Percentiles rank a stretch among this genome's conserved stretches.
phyloP scores from a whole-genome alignment of 1,140 invertebrate genomes.

The Cylas formicarius region DNA sequence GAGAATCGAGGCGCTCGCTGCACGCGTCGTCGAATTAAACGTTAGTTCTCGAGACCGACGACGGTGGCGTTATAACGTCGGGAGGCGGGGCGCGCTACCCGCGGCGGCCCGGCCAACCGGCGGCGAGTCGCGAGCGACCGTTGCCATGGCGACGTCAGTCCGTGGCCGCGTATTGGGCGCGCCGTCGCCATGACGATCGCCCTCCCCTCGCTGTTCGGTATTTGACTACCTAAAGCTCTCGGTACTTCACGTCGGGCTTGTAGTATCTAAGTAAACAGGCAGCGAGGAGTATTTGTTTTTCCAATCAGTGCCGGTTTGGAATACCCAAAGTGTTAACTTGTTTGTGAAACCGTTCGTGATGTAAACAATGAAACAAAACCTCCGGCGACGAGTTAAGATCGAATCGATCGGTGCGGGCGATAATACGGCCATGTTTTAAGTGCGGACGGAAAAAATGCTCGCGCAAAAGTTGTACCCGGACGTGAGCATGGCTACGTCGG shows the following conservation, averaged over 20 bases:
- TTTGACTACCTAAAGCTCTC: slow-evolving; percentile 44
- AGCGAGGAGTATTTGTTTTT: slow-evolving; percentile 44
- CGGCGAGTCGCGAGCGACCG: slow-evolving; percentile 16
- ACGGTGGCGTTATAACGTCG: slow-evolving; percentile 19
- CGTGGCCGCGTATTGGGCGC: slow-evolving; percentile 24
- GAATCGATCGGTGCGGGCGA: slow-evolving; percentile 30
- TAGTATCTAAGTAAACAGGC: slow-evolving; percentile 46
- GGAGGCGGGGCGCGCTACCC: slow-evolving; percentile 19
- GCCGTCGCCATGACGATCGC: slow-evolving; percentile 33
- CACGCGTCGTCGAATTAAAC: slow-evolving; percentile 24
- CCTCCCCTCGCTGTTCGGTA: slow-evolving; percentile 33
- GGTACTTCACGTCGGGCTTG: slow-evolving; percentile 44
- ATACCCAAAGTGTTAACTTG: slow-evolving; percentile 45
- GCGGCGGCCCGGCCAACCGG: slow-evolving; percentile 23
- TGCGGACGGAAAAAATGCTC: slow-evolving; percentile 30
- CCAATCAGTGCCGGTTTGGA: slow-evolving; percentile 44
- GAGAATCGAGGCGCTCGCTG: slow-evolving; percentile 17
- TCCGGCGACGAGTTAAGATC: slow-evolving; percentile 39
- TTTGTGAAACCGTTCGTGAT: slow-evolving; percentile 43
- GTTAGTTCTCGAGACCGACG: slow-evolving; percentile 29
- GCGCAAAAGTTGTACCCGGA: slow-evolving; percentile 48
- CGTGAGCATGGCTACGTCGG: slow-evolving; percentile 38
- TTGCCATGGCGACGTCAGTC: slow-evolving; percentile 29
- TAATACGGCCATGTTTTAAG: slow-evolving; percentile 3
- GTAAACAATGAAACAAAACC: slow-evolving; percentile 45